Evolutionary conservation across 2,797 vertebrate genomes (phyloP).

Genomic region (Syncerus caffer): DNA sequence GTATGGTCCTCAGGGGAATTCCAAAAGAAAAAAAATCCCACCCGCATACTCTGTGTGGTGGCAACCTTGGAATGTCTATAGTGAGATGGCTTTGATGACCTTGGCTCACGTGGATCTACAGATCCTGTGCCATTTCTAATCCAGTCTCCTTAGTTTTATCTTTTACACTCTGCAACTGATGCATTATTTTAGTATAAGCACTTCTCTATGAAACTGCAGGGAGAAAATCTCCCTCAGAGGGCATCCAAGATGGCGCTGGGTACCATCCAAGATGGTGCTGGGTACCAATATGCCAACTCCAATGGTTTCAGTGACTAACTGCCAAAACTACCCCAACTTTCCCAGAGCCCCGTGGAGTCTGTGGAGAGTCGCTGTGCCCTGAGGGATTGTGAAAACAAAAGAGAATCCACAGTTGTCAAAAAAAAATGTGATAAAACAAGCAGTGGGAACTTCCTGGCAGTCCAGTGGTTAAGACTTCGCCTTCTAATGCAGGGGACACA

Average conservation of each 20-base stretch:
- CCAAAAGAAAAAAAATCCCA: background rate
- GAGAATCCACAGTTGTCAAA: no score
- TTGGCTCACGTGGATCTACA: background rate
- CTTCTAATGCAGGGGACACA: background rate
- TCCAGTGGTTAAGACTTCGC: background rate
- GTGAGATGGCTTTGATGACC: background rate
- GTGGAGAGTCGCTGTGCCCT: background rate
- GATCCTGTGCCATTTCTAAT: background rate
- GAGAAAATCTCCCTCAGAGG: background rate
- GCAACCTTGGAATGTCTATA: background rate
- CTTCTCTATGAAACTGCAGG: background rate
- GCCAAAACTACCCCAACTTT: background rate
- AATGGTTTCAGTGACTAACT: background rate
- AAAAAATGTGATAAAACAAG: background rate
- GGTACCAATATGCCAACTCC: background rate
- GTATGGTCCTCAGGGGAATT: background rate
- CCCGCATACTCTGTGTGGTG: background rate
- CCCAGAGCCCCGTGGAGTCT: background rate
- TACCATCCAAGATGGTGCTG: background rate
- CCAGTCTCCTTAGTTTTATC: background rate
- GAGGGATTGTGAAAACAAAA: background rate
- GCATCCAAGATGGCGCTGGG: rapidly evolving
- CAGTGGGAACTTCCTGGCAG: background rate
- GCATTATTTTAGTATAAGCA: background rate
- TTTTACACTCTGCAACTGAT: background rate